phyloP scores from a whole-genome alignment of 2,797 vertebrate genomes.

The Oreochromis grahami region DNA sequence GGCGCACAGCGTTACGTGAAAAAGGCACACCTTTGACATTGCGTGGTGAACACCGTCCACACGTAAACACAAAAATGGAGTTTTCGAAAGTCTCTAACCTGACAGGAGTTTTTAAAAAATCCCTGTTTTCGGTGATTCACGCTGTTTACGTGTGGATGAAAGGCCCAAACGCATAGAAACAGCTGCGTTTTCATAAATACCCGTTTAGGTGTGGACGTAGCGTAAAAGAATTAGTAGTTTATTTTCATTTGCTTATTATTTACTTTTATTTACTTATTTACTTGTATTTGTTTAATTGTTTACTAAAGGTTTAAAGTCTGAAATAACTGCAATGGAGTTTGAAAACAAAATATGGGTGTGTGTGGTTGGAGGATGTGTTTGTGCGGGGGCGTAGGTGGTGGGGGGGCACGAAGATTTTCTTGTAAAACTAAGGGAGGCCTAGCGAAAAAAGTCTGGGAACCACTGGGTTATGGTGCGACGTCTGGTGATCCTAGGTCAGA shows the following conservation, averaged over 20 bases:
- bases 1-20: not conserved
- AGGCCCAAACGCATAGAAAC: not conserved
- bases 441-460: not conserved
- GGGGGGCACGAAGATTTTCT: not conserved
- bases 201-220: not conserved
- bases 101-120: not conserved
- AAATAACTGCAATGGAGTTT: not conserved
- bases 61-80: not conserved
- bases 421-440: not conserved
- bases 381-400: too few species aligned
- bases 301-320: not conserved
- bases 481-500: not conserved
- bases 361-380: not conserved
- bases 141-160: not conserved
- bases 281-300: not conserved
- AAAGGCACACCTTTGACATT: not conserved
- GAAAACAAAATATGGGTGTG: not conserved
- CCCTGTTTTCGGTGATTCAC: accelerated
- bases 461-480: not conserved
- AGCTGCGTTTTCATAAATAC: not conserved
- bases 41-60: not conserved
- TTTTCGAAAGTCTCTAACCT: not conserved
- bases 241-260: not conserved
- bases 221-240: not conserved
- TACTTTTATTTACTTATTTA: not conserved